Evolutionary conservation across 2,797 vertebrate species (phyloP), one percentile per base, ranked within the genome.

Genomic region (Ambastaia sidthimunki): DNA sequence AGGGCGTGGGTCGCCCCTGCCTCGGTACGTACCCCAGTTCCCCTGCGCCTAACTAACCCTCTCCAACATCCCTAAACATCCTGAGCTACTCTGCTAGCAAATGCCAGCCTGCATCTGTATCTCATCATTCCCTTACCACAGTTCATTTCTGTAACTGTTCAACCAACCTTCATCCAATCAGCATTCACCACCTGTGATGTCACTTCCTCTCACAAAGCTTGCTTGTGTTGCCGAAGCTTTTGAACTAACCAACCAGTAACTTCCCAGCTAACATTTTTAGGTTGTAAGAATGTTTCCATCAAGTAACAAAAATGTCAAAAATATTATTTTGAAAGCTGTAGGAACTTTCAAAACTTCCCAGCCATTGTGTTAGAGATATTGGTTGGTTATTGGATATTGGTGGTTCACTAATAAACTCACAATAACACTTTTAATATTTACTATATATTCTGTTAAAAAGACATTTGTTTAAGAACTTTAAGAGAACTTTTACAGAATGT

Each of bases 1-100:
- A 98, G 91, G 96, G 95, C 72, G 68, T 92, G 21, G 97, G 96
- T 48, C 91, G 94, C 18, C 93, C 96, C 9, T 99, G 98, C 80
- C 13, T 96, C 16, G 98, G 98, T 99, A 95, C 81, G 97, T 93
- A 65, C 50, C 31, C 18, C 25, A 16, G 10, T 68, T 28, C 55
- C 55, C 4, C 11, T 65, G 21, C 19, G 21, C 4, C 67, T 19
- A 44, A 62, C 21, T 68, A 65, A 19, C 68, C 52, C 48, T 50
- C 31, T 31, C 4, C 54, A 23, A 5, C 7, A 68, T 60, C 21
- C 52, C 18, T 44, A 10, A 18, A 34, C 48, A 55, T 52, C 18
- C 23, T 15, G 21, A 54, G 80, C 80, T 86, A 77, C 82, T 76
- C 15, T 69, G 62, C 74, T 81, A 48, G 80, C 83, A 83, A 86